phyloP scores from a whole-genome alignment of 2,113 vertebrate genomes.

The Marcusenius ussheri region DNA sequence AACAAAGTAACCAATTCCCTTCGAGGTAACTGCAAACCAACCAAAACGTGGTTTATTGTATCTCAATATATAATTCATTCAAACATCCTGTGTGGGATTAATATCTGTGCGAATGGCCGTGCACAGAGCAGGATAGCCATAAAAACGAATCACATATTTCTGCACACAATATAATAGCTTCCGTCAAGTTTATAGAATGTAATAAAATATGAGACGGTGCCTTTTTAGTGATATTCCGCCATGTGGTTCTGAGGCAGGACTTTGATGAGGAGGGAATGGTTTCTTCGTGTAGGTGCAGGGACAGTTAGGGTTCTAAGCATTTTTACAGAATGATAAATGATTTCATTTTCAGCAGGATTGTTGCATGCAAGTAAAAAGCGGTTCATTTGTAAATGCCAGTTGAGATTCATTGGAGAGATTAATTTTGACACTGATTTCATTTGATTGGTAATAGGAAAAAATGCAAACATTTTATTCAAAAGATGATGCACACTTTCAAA shows the following conservation, averaged over 20 bases:
- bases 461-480: too few relatives aligned
- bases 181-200: neutral
- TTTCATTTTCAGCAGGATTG: neutral
- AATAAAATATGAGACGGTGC: neutral
- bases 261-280: neutral
- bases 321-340: constrained; percentile 1
- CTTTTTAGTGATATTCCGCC: neutral
- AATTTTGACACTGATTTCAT: too few relatives aligned
- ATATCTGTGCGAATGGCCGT: neutral
- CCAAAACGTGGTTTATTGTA: neutral
- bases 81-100: neutral
- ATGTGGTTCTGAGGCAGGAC: neutral
- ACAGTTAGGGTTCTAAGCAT: neutral
- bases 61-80: neutral
- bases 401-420: too few relatives aligned
- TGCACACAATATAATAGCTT: neutral
- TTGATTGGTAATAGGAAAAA: too few relatives aligned
- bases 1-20: neutral
- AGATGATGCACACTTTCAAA: too few relatives aligned
- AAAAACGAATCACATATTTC: neutral
- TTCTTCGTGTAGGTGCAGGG: neutral
- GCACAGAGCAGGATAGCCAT: neutral
- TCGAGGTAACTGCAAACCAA: neutral
- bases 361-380: neutral
- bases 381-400: constrained; percentile 1